phyloP scores from a whole-genome alignment of 2,113 vertebrate genomes.

The Xerus inauris region DNA sequence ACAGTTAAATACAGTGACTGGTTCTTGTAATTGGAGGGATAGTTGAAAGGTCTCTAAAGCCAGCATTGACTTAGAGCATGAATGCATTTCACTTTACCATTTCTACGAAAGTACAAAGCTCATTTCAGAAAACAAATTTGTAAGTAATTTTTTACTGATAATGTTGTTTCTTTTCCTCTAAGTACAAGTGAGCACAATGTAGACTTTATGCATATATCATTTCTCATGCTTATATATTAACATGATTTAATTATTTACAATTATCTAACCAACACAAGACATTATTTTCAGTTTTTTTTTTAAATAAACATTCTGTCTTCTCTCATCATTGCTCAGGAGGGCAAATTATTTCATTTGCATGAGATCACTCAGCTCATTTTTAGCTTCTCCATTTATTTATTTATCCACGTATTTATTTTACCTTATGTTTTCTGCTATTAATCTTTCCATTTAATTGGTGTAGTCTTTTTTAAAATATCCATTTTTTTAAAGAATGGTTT shows the following conservation, averaged over 20 bases:
- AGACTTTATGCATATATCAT: background rate
- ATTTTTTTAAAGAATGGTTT: background rate
- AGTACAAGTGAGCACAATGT: background rate
- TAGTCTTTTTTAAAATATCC: background rate
- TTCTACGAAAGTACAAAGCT: no score
- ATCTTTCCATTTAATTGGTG: slow-evolving; percentile 15
- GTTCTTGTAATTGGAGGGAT: background rate
- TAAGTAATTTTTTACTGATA: background rate
- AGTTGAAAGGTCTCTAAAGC: background rate
- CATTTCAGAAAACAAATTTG: background rate
- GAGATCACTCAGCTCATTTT: background rate
- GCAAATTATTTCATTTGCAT: background rate
- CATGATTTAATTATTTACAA: background rate
- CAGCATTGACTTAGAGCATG: background rate
- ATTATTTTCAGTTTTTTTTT: background rate
- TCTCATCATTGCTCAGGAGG: background rate
- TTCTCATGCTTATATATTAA: background rate
- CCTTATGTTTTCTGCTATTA: background rate
- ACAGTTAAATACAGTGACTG: background rate
- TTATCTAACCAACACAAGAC: background rate
- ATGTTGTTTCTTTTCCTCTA: background rate
- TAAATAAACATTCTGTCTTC: background rate
- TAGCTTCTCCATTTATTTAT: background rate
- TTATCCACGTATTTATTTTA: background rate
- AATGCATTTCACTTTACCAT: background rate